Evolutionary conservation across 2,888 invertebrate species (phyloP).

Genomic region (Athripsodes cinereus): DNA sequence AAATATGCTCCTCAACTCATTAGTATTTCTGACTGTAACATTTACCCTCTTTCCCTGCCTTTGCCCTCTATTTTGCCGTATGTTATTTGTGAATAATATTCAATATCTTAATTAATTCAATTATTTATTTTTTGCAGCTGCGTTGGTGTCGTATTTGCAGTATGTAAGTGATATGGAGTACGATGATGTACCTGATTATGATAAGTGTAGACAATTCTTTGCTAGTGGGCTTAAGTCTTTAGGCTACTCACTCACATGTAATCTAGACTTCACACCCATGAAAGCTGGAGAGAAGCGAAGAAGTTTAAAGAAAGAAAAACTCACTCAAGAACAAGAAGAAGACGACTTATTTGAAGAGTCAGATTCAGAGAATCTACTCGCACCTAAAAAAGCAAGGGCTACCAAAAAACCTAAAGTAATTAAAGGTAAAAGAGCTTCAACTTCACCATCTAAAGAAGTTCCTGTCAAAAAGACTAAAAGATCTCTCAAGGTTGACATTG

Average conservation of each 20-base stretch:
- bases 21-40: no score
- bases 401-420: constrained; percentile 29
- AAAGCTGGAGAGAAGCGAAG: constrained; percentile 15
- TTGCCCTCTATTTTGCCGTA: no score
- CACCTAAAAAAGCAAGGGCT: constrained; percentile 33
- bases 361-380: constrained; percentile 12
- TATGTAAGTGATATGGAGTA: constrained; percentile 63
- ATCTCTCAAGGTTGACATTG: constrained; percentile 32
- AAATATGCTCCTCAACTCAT: no score
- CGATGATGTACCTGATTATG: constrained; percentile 68
- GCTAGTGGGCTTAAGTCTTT: constrained; percentile 56
- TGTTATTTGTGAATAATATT: no score
- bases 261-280: constrained; percentile 50
- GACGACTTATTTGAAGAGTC: constrained; percentile 7
- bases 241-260: constrained; percentile 51
- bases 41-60: no score
- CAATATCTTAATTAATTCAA: constrained; percentile 23
- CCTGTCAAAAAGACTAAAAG: constrained; percentile 37
- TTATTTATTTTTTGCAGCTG: constrained; percentile 42
- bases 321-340: constrained; percentile 21
- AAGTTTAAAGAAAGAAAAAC: constrained; percentile 31
- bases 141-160: constrained; percentile 59
- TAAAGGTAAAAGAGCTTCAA: constrained; percentile 27
- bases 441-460: constrained; percentile 31
- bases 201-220: constrained; percentile 62